Evolutionary conservation across 2,797 vertebrate genomes (phyloP).

Genomic region (Enoplosus armatus): DNA sequence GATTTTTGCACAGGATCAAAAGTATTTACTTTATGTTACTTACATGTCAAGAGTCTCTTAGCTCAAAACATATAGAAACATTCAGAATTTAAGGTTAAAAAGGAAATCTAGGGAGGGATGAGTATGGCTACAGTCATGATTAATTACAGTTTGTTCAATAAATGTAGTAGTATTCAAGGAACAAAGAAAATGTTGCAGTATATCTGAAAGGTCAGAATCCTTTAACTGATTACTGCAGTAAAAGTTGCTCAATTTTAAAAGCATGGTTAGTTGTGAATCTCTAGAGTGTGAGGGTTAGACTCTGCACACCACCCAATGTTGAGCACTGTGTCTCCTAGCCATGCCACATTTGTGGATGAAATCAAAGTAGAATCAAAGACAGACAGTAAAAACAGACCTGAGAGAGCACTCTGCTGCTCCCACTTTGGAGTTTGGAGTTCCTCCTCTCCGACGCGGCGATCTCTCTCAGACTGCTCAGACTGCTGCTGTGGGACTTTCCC

Average conservation of each 20-base stretch:
- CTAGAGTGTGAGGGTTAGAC: neutral
- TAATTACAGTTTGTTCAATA: neutral
- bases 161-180: neutral
- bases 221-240: neutral
- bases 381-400: constrained; percentile 78
- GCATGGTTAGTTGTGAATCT: neutral
- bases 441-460: constrained; percentile 45
- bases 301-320: neutral
- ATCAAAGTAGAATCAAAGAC: neutral
- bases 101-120: neutral
- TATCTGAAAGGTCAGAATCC: neutral
- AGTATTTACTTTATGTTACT: neutral
- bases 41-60: neutral
- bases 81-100: neutral
- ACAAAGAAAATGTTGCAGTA: neutral
- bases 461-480: constrained; percentile 79
- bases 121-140: neutral
- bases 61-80: neutral
- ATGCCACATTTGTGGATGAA: neutral
- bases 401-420: constrained; percentile 22
- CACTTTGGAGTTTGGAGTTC: constrained; percentile 61
- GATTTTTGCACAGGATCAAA: neutral
- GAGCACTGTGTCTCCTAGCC: neutral
- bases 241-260: neutral
- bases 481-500: constrained; percentile 68